Conservation (phyloP, 2,113 vertebrate species). For the Pycnonotus jocosus region DNA sequence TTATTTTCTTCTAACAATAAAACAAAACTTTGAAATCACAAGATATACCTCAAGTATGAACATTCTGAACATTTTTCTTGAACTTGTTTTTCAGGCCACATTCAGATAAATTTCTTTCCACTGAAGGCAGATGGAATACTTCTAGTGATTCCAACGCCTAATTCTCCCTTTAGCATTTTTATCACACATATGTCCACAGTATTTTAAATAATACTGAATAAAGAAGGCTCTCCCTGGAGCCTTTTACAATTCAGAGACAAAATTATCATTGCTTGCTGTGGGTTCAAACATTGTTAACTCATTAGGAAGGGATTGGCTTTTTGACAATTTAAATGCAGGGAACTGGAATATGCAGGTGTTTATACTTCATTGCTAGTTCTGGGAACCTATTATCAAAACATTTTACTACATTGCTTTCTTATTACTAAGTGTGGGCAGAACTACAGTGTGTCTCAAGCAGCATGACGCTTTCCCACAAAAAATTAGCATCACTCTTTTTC, state of each 20-base stretch:
- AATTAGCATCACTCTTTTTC: neutral
- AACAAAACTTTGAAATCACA: neutral
- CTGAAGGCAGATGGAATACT: neutral
- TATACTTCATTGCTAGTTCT: neutral
- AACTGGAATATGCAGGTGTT: neutral
- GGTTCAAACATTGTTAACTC: neutral
- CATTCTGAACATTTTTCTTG: neutral
- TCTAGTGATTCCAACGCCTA: neutral
- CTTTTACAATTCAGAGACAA: neutral
- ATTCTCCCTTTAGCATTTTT: neutral
- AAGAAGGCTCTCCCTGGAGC: neutral
- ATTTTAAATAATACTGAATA: neutral
- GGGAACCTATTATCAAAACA: neutral
- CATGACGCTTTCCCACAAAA: neutral
- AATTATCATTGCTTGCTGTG: neutral
- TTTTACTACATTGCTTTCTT: conserved; percentile 13
- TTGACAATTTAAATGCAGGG: neutral
- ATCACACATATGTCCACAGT: neutral
- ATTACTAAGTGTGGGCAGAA: neutral
- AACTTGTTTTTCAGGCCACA: neutral
- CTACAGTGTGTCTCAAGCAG: neutral
- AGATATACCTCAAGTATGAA: neutral
- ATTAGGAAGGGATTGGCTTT: neutral
- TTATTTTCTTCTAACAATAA: neutral
- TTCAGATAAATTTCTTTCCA: neutral